Percentiles rank a stretch among this genome's conserved stretches.
Conservation (phyloP, 2,797 vertebrate genomes). For the Girardinus metallicus region DNA sequence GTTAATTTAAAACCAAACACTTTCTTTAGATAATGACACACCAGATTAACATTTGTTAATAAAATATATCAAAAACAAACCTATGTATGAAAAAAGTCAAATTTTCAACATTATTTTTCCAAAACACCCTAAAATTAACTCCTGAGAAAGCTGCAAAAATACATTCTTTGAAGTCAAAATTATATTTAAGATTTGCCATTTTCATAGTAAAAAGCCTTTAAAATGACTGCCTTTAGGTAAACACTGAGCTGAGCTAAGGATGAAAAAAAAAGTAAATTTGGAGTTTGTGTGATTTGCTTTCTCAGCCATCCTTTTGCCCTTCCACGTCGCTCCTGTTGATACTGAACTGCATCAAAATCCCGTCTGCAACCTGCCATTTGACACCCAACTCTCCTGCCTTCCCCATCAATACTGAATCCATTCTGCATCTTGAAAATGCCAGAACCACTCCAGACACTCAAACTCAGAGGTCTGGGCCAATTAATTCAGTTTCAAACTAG, state of each 20-base stretch:
- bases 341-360: conserved; percentile 66
- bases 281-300: conserved; percentile 3
- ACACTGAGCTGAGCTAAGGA: background rate
- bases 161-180: background rate
- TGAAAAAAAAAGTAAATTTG: background rate
- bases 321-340: conserved; percentile 79
- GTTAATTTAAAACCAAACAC: background rate
- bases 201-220: conserved; percentile 76
- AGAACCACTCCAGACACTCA: conserved; percentile 74
- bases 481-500: conserved; percentile 36
- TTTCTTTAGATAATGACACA: background rate
- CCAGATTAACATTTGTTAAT: background rate
- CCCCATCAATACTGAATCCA: conserved; percentile 40
- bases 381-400: conserved; percentile 70
- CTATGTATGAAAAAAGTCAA: background rate
- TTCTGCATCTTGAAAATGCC: conserved; percentile 67
- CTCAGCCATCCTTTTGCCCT: conserved; percentile 41
- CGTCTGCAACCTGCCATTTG: conserved; percentile 79
- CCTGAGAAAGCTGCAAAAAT: background rate
- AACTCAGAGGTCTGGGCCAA: conserved; percentile 70
- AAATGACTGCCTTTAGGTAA: conserved; percentile 66
- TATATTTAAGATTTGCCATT: conserved; percentile 58
- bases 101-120: background rate
- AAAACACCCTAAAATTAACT: background rate
- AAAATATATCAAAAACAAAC: background rate